Conservation (phyloP, 2,113 vertebrate species). For the Oceanodroma tethys region DNA sequence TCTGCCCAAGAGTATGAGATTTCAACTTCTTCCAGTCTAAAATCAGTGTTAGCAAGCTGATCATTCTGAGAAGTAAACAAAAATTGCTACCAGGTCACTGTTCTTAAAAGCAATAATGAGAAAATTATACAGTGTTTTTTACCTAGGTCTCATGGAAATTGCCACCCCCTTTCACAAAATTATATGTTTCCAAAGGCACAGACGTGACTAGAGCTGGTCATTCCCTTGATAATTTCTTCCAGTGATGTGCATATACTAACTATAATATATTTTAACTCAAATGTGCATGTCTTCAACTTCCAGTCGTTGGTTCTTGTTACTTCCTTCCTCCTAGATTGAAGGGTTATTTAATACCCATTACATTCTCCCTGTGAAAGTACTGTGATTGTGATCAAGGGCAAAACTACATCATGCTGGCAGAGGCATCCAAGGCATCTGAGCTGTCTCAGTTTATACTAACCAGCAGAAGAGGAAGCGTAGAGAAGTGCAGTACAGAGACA, state of each 20-base stretch:
- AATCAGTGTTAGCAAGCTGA: neutral
- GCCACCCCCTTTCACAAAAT: neutral
- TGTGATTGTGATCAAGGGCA: slow-evolving; percentile 21
- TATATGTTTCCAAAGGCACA: neutral
- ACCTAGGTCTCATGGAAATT: neutral
- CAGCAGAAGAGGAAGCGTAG: neutral
- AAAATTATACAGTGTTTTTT: neutral
- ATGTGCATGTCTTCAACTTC: neutral
- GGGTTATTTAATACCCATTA: slow-evolving; percentile 22
- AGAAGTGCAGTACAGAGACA: neutral
- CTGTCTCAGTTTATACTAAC: neutral
- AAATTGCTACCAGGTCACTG: neutral
- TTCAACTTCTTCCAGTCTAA: neutral
- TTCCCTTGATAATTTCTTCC: neutral
- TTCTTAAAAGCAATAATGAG: neutral
- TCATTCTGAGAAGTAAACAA: neutral
- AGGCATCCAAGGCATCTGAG: slow-evolving; percentile 45
- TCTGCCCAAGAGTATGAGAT: neutral
- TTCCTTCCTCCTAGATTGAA: slow-evolving; percentile 24
- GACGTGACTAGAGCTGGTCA: neutral
- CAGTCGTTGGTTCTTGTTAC: neutral
- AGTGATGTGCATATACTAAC: neutral
- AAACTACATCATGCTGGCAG: slow-evolving; percentile 20
- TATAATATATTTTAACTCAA: neutral
- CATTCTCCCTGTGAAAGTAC: neutral